phyloP scores from a whole-genome alignment of 2,888 invertebrate species.

The Archaeoteleia sp. region DNA sequence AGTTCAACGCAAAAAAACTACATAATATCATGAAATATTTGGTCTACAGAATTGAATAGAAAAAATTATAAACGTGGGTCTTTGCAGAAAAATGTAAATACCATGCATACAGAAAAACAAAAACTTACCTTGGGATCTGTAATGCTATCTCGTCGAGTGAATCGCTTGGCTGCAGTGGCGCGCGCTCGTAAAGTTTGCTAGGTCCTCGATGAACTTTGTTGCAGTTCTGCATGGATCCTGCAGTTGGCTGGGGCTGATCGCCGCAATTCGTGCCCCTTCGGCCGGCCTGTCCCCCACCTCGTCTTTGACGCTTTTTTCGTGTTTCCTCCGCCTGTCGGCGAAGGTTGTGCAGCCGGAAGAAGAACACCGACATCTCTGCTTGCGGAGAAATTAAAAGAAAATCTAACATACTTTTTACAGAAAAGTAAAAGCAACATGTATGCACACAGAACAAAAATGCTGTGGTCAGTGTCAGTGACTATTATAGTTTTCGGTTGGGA shows the following conservation, averaged over 20 bases:
- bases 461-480: no score
- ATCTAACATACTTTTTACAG: slow-evolving; percentile 12
- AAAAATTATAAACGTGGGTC: slow-evolving; percentile 19
- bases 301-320: slow-evolving; percentile 78
- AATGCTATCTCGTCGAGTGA: slow-evolving; percentile 93
- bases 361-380: slow-evolving; percentile 93
- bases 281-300: slow-evolving; percentile 67
- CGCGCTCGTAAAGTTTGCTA: slow-evolving; percentile 88
- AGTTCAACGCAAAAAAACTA: slow-evolving; percentile 14
- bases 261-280: slow-evolving; percentile 70
- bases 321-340: slow-evolving; percentile 89
- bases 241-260: slow-evolving; percentile 72
- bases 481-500: no score
- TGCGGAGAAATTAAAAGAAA: slow-evolving; percentile 32
- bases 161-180: slow-evolving; percentile 89
- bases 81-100: neutral
- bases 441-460: no score
- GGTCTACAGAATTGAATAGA: slow-evolving; percentile 21
- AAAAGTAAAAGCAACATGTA: neutral
- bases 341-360: slow-evolving; percentile 94
- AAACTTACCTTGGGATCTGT: slow-evolving; percentile 90
- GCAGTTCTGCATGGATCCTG: slow-evolving; percentile 75
- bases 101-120: slow-evolving; percentile 17
- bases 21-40: slow-evolving; percentile 8
- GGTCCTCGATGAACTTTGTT: slow-evolving; percentile 80